Base-by-base conservation (phyloP, 2,888 invertebrate species). In the Uropetala carovei region DNA sequence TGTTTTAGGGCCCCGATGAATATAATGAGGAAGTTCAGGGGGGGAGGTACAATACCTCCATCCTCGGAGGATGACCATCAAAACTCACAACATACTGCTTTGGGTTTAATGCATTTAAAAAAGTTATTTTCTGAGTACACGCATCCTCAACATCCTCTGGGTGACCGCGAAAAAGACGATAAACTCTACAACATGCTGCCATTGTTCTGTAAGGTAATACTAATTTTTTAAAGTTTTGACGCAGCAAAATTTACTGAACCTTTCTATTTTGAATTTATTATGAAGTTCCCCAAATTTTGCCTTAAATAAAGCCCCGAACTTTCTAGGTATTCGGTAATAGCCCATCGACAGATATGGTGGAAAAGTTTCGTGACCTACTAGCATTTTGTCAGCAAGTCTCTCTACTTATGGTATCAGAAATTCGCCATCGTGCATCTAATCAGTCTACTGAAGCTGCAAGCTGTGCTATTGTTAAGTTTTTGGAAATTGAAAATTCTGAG, bases 161-260 rank as follows among this genome's bases (percentile, higher is more conserved):
- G 97, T 82, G 98, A 98, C 93, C 96, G 96, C 92, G 98, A 98
- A 95, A 97, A 97, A 94, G 99, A 99, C 95, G 98, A 98, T 94
- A 98, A 99, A 95, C 96, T 99, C 18, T 99, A 99, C 95, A 99
- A 98, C 95, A 99, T 99, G 98, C 96, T 99, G 94, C 99, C 99
- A 92, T 96, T 99, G 75, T 99, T 99, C 96, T 99, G 99, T 96
- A 99, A 99, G 97, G 99, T 99, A 96, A 94, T 94, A 93, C 30
- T 60, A n/a, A 10, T 64, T 18, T 43, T 43, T 43, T 0, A 8
- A 91, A 56, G 22, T 18, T 7, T 16, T 58, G 22, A 16, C 7
- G 43, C 43, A 43, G 43, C 43, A 43, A 5, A 43, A 43, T 3
- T 84, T 57, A 27, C 4, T 8, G 0, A 18, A 56, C 9, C 18